Evolutionary conservation across 2,113 vertebrate genomes (phyloP).

Genomic region (Hystrix cristata): DNA sequence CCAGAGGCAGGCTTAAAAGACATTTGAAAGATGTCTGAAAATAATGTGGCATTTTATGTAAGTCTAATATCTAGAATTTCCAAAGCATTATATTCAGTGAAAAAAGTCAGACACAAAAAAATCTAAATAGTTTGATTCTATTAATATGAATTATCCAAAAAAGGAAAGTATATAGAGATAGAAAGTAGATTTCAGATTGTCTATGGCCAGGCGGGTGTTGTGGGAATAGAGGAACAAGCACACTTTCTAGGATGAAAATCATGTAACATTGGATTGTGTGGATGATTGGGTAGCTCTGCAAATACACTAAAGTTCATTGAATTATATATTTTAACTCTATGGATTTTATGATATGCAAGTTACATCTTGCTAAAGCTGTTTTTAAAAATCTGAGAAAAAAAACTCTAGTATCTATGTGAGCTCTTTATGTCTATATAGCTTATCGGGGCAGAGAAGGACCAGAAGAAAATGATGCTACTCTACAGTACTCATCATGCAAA

Average conservation of each 20-base stretch:
- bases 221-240: not conserved
- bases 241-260: not conserved
- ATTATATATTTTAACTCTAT: not conserved
- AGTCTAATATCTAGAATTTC: not conserved
- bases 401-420: not conserved
- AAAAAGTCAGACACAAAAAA: slow-evolving; percentile 26
- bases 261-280: not conserved
- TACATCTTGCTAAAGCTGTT: not conserved
- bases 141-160: not conserved
- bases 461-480: not conserved
- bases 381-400: not conserved
- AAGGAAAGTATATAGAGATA: not conserved
- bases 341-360: slow-evolving; percentile 35
- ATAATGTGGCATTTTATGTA: not conserved
- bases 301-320: not conserved
- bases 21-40: not conserved
- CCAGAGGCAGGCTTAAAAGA: not conserved
- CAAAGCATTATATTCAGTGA: slow-evolving; percentile 35
- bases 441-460: not conserved
- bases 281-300: not conserved
- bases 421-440: not conserved
- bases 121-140: not conserved
- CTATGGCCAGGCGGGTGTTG: not conserved
- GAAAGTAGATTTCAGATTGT: not conserved
- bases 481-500: not conserved